A percentile compares a stretch with the other conserved stretches of the same genome.
Conservation (phyloP, 2,797 vertebrate species). For the Danio aesculapii region DNA sequence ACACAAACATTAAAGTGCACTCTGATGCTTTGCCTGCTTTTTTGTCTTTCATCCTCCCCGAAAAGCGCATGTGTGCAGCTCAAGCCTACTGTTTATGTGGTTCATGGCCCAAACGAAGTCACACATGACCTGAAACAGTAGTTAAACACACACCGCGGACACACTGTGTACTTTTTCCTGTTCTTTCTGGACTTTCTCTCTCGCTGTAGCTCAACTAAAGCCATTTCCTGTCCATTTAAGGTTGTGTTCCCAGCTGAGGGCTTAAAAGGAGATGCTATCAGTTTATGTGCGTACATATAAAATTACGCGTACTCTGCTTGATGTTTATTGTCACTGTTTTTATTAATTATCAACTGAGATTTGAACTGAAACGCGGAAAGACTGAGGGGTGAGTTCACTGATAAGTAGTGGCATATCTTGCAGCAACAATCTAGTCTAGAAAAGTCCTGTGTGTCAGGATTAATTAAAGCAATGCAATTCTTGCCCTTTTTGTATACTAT, state of each 20-base stretch:
- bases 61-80: slow-evolving; percentile 9
- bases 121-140: slow-evolving; percentile 56
- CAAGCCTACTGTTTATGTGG: slow-evolving; percentile 54
- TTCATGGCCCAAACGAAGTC: slow-evolving; percentile 37
- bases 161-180: slow-evolving; percentile 34
- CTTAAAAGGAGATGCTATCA: slow-evolving; percentile 27
- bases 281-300: slow-evolving; percentile 40
- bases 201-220: slow-evolving; percentile 41
- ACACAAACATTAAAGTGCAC: slow-evolving; percentile 66
- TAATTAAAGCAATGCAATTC: background rate
- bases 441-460: background rate
- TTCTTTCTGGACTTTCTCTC: slow-evolving; percentile 26
- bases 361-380: slow-evolving; percentile 19
- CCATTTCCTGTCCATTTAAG: slow-evolving; percentile 78
- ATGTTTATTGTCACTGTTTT: slow-evolving; percentile 47
- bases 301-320: slow-evolving; percentile 42
- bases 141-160: slow-evolving; percentile 49
- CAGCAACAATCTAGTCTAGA: background rate
- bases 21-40: slow-evolving; percentile 31
- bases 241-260: slow-evolving; percentile 52
- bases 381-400: background rate
- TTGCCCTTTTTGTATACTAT: background rate
- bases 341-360: slow-evolving; percentile 23
- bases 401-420: background rate
- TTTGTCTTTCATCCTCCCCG: slow-evolving; percentile 37